Evolutionary conservation across 2,797 vertebrate genomes (phyloP).

Genomic region (Acrossocheilus wenchowensis): DNA sequence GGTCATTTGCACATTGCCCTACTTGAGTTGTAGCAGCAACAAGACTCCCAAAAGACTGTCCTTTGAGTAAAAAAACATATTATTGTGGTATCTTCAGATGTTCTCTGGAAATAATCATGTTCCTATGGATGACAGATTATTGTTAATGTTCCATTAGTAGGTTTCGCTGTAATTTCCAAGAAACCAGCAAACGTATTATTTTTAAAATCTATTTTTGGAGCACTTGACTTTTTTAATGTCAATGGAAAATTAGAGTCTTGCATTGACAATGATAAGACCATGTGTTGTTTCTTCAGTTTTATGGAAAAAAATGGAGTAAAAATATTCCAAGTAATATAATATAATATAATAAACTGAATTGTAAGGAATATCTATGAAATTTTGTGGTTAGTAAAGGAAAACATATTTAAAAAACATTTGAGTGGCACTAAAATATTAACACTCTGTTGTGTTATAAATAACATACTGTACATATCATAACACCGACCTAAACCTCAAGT

Average conservation of each 20-base stretch:
- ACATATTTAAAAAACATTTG: background rate
- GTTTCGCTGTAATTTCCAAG: background rate
- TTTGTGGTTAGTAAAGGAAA: background rate
- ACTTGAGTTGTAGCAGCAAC: background rate
- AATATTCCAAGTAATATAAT: background rate
- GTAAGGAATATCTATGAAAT: background rate
- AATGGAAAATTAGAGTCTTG: background rate
- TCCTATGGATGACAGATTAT: background rate
- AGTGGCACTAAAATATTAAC: background rate
- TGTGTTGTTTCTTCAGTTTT: background rate
- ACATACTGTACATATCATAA: background rate
- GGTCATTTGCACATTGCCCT: background rate
- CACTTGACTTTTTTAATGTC: conserved; percentile 3
- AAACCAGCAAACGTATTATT: background rate
- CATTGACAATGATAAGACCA: background rate
- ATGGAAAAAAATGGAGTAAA: background rate
- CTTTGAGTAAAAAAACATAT: background rate
- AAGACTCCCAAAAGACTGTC: conserved; percentile 7
- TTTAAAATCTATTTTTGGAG: background rate
- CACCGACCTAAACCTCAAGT: too few species aligned
- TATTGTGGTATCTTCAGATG: background rate
- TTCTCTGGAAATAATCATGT: background rate
- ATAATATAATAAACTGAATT: background rate
- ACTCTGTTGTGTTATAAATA: background rate
- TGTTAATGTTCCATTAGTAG: background rate